Conservation (phyloP, 2,888 invertebrate species). For the Copidosoma aretas region DNA sequence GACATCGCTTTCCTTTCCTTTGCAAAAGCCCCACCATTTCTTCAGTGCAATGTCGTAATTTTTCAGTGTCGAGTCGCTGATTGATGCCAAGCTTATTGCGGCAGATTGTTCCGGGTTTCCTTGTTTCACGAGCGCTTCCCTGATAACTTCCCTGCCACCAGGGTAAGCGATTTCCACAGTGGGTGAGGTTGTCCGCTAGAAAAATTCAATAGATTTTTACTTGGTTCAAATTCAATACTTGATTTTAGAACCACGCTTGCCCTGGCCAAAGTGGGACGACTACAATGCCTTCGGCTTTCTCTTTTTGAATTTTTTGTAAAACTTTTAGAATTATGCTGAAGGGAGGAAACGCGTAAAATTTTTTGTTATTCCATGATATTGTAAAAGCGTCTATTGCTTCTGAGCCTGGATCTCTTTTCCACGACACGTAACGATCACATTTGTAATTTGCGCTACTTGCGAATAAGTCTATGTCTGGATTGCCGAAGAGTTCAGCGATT, state of each 20-base stretch:
- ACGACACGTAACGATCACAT: conserved; percentile 46
- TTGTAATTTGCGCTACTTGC: conserved; percentile 44
- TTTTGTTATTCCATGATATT: conserved; percentile 18
- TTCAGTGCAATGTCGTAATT: conserved; percentile 1
- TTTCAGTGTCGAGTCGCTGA: conserved; percentile 1
- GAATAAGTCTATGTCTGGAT: conserved; percentile 45
- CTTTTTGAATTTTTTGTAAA: conserved; percentile 29
- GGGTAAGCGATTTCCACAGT: too few species aligned
- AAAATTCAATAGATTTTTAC: not conserved
- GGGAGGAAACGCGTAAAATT: conserved; percentile 38
- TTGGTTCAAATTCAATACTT: not conserved
- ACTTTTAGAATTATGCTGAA: conserved; percentile 29
- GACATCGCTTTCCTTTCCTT: not conserved
- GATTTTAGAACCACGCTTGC: not conserved
- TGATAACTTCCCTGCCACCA: too few species aligned
- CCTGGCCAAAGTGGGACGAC: conserved; percentile 27
- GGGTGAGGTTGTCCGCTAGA: not conserved
- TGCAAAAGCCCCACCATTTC: not conserved
- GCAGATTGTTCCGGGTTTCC: not conserved
- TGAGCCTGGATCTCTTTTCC: conserved; percentile 42
- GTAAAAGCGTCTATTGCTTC: conserved; percentile 45
- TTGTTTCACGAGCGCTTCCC: not conserved
- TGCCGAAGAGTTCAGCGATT: conserved; percentile 15
- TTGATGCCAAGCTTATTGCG: not conserved
- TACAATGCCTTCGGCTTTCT: conserved; percentile 23